Evolutionary conservation across 1,140 invertebrate genomes (phyloP), one percentile per base, ranked within the genome.

Genomic region (Drosophila burlai): DNA sequence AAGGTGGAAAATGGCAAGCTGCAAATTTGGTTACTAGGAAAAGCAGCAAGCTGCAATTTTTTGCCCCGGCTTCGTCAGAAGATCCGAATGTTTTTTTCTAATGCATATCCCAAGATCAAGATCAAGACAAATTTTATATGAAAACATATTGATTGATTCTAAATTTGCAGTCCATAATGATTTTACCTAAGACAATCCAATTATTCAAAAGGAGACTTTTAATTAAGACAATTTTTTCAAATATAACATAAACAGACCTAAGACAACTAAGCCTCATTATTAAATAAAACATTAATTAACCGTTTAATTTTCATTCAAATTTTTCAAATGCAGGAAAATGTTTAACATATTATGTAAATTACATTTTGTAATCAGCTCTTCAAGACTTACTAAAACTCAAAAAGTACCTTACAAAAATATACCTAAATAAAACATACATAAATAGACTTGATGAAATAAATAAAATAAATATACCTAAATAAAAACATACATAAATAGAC

Each of bases 31-130:
- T 82, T 84, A 84, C 77, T 66, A 21, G 61, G 80, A 83, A 55
- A 57, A 80, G 66, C 80, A 73, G 66, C 84, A 89, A 87, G 83
- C 83, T 87, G 83, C 84, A 83, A 82, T 47, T 77, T 63, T 52
- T 76, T 40, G 11, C 8, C 15, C 29, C 38, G 21, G 21, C 18
- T 77, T 50, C 26, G 24, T 29, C 11, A 50, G 24, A 62, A 62
- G 43, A 55, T 46, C 31, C 21, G 2, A 46, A 31, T 57, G 8
- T 34, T 34, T 55, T 52, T 38, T 66, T 67, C n/a, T 16, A 2
- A 26, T 36, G 71, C 57, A 57, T 38, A 58, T 42, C 9, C 4
- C 13, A 43, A 24, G 34, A 40, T 10, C 13, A 43, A 24, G 34
- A 40, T 10, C 13, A 21, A 31, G 38, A 60, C 15, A 42, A 42